Conservation (phyloP, 30 jellyfish, hydroid and myxozoan species). For the Cassiopea xamachana region DNA sequence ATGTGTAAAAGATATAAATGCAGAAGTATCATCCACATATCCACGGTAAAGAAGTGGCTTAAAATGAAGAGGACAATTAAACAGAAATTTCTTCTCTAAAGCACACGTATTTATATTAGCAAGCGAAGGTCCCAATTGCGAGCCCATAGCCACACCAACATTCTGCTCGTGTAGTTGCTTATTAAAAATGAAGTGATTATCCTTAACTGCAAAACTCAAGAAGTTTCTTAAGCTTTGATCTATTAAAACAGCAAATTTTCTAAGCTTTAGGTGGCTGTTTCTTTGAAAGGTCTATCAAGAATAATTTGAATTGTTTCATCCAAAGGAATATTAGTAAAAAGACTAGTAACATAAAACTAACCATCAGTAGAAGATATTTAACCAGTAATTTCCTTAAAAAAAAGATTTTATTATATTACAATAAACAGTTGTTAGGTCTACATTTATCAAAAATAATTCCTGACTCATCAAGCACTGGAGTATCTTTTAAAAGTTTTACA, state of each 20-base stretch:
- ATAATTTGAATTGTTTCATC: background rate
- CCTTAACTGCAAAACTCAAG: background rate
- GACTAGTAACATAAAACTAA: background rate
- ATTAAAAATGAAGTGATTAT: background rate
- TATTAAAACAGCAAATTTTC: background rate
- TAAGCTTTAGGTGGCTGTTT: background rate
- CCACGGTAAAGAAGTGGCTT: background rate
- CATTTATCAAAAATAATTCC: no score
- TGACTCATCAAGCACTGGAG: no score
- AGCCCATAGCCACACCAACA: constrained; percentile 7
- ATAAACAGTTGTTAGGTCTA: no score
- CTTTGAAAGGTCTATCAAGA: background rate
- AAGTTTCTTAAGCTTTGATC: background rate
- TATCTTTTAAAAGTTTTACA: no score
- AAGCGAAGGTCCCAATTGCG: background rate
- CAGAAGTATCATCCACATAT: background rate
- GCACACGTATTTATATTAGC: background rate
- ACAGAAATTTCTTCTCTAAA: background rate
- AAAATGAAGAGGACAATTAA: background rate
- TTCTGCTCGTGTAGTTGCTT: background rate
- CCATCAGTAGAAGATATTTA: background rate
- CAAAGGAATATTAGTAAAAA: background rate
- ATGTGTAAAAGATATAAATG: no score
- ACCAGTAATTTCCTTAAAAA: background rate
- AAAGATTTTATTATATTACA: no score